Evolutionary conservation across 2,888 invertebrate genomes (phyloP), one percentile per base, ranked within the genome.

Genomic region (Caenorhabditis doughertyi): DNA sequence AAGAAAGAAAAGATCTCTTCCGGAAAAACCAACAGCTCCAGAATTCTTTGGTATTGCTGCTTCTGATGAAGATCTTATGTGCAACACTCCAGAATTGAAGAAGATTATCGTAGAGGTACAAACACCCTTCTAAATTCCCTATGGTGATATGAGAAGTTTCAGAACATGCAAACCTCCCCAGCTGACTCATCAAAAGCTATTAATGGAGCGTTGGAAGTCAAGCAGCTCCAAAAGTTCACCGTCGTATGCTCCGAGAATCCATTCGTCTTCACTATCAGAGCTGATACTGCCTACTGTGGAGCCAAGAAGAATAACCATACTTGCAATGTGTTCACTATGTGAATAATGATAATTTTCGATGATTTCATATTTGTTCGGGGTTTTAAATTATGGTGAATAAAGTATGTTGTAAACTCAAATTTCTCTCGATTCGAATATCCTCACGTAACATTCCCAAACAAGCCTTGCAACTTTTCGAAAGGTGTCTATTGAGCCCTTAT

Each of bases 1-100:
- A 56, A 72, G 80, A 70, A 80, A 67, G 62, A 68, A 67, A 49
- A 71, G 72, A n/a, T n/a, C n/a, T n/a, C n/a, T n/a, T n/a, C n/a
- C n/a, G n/a, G n/a, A n/a, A n/a, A n/a, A n/a, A n/a, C 64, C 53
- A 23, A 42, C 55, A 4, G 2, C 35, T 35, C 58, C 62, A n/a
- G 56, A 56, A 9, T 77, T 77, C 47, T 62, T 70, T 25, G 77
- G 77, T 53, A 77, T 68, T 32, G 77, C 64, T 4, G 56, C 29
- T 13, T 27, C n/a, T 9, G 67, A 71, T 65, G 21, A 79, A 3
- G 65, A 79, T 47, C 16, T 9, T 1, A 23, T 79, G 29, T 79
- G 79, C 64, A 79, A 79, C 51, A 72, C 71, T 29, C 72, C 72
- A 49, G 79, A 79, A 29, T 51, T 79, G 21, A 72, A 79, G 60